Conservation (phyloP, 2,113 vertebrate genomes). For the Anguilla japonica region DNA sequence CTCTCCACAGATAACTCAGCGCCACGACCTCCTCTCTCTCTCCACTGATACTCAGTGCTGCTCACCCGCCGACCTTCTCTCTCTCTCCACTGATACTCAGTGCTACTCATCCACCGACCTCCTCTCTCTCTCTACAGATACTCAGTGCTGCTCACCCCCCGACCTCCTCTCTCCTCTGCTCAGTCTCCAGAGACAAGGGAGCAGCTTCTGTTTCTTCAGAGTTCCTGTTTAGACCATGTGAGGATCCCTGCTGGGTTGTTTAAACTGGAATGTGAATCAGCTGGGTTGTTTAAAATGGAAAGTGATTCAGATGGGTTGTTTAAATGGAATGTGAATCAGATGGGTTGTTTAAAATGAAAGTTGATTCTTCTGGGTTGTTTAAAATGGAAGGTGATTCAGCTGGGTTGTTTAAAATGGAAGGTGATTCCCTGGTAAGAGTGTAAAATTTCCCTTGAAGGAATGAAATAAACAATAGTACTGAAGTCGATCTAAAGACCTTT, state of each 20-base stretch:
- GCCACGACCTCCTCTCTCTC: no score
- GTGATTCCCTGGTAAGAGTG: background rate
- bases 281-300: background rate
- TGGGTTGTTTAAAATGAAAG: background rate
- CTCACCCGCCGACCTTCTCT: no score
- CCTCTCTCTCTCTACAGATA: no score
- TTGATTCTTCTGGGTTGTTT: background rate
- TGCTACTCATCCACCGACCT: no score
- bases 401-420: background rate
- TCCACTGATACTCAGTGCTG: no score
- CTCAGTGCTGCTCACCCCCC: background rate
- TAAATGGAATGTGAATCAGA: no score
- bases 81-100: no score
- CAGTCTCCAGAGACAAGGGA: background rate
- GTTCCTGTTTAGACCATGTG: background rate
- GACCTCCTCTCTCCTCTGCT: no score
- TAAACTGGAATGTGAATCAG: no score
- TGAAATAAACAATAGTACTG: background rate
- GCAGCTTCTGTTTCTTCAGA: background rate
- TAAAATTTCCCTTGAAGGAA: background rate
- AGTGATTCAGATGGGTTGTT: no score
- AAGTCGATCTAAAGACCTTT: background rate
- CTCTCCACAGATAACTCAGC: no score
- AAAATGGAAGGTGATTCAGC: no score
- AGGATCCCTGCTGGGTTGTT: background rate